Base-by-base conservation (phyloP, 1,140 invertebrate species). In the Akabosia matsudoensis region DNA sequence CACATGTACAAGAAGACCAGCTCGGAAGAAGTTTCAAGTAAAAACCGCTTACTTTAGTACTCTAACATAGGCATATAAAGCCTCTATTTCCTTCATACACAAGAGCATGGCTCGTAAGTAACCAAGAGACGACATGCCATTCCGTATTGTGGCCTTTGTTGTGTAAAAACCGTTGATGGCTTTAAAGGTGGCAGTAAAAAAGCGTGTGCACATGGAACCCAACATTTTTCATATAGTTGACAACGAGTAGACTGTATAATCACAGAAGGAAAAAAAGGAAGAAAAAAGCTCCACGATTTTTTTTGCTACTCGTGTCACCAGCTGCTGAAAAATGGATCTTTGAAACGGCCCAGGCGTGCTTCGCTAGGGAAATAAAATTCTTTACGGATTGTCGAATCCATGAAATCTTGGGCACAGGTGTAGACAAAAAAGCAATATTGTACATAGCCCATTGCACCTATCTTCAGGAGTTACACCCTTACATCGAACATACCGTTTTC, bases 401-500 rank as follows among this genome's bases (percentile, higher is more conserved):
- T 75, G 77, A 78, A 78, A 78, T 74, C 56, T 74, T 71, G 77
- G 71, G 45, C 77, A 78, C 77, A 78, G 77, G 77, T 78, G 77
- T 74, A 75, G 28, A 30, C 54, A 61, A 24, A n/a, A 24, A 67
- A 67, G 61, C 61, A 67, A 67, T 67, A 67, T 67, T 7, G 7
- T 10, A 30, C 37, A 18, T 7, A n/a, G n/a, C n/a, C n/a, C n/a
- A n/a, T n/a, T n/a, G n/a, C n/a, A n/a, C n/a, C n/a, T n/a, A n/a
- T n/a, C n/a, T n/a, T n/a, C n/a, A n/a, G n/a, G n/a, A n/a, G n/a
- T n/a, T n/a, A n/a, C n/a, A n/a, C n/a, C n/a, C n/a, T n/a, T n/a
- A n/a, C n/a, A n/a, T n/a, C n/a, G n/a, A n/a, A n/a, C n/a, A n/a
- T n/a, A n/a, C n/a, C n/a, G n/a, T n/a, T n/a, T n/a, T n/a, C n/a